Evolutionary conservation across 2,113 vertebrate genomes (phyloP), one percentile per base, ranked within the genome.

Genomic region (Dasyprocta punctata): DNA sequence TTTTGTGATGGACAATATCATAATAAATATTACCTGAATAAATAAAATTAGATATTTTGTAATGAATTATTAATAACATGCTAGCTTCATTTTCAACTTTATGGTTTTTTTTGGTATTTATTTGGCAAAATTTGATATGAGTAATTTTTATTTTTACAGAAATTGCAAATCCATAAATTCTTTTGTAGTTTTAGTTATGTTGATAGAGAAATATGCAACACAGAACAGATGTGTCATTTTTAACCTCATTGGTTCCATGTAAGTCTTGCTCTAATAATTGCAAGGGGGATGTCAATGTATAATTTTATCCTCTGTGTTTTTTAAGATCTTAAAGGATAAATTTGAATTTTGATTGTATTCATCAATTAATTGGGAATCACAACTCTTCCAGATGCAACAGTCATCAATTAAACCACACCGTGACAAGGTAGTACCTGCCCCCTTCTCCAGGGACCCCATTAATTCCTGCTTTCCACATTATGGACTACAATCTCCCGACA

Each of bases 331-430:
- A 95, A 75, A 69, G 89, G 65, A 80, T 52, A 95, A 96, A 36
- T 5, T 97, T 92, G 54, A 97, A 98, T 96, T 94, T 98, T 58
- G 92, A 92, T 36, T 97, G 94, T 0, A 6, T 97, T 89, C 97
- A 98, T 71, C 97, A 85, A 47, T 41, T 96, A 83, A 96, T 96
- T 63, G 98, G 93, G 97, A 98, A 56, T 91, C 13, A 0, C 80
- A 97, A 4, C 1, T 54, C 86, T 97, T 97, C 44, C 95, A 61
- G 75, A 97, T 49, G 26, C 95, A 97, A 22, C 47, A n/a, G 67
- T 58, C 97, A 1, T 22, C 89, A 0, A 5, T 17, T 0, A 92
- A 81, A 58, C 65, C 96, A 17, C 12, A 24, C 17, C 65, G 88
- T 60, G 77, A 96, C 36, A 3, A 19, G 63, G 38, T 0, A 6